A percentile compares a stretch with the other conserved stretches of the same genome.
phyloP scores from a whole-genome alignment of 2,113 vertebrate genomes.

The Myrmecobius fasciatus region DNA sequence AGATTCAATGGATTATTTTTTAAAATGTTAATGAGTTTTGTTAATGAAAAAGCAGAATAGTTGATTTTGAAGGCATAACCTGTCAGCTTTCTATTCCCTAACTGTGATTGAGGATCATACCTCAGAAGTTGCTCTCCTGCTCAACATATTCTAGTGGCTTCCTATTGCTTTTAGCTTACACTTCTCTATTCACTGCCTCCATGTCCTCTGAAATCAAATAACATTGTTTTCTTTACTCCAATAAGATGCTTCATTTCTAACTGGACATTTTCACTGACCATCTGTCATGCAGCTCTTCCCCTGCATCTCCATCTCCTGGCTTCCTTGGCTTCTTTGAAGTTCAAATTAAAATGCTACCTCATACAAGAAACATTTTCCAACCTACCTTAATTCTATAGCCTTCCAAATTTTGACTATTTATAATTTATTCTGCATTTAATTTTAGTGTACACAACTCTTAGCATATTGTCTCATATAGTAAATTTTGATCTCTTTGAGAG shows the following conservation, averaged over 20 bases:
- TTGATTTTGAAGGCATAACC: not conserved
- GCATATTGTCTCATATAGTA: not conserved
- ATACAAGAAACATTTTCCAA: not conserved
- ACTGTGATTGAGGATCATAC: not conserved
- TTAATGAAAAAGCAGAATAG: conserved; percentile 4
- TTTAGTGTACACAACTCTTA: not conserved
- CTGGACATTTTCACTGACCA: not conserved
- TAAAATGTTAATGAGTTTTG: not conserved
- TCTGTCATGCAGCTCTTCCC: not conserved
- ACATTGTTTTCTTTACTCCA: not conserved
- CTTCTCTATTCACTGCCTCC: not conserved
- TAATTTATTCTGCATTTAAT: not conserved
- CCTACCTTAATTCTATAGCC: not conserved
- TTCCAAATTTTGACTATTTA: not conserved
- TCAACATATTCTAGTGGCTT: not conserved
- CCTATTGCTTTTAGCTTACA: not conserved
- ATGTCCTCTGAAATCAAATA: not conserved
- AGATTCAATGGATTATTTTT: not conserved
- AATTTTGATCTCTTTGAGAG: not conserved
- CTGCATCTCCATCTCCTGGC: not conserved
- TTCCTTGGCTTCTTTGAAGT: not conserved
- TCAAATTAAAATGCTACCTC: not conserved
- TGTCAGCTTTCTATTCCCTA: not conserved
- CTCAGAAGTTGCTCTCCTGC: not conserved
- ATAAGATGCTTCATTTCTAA: not conserved